Percentiles rank a stretch among this genome's conserved stretches.
These are phyloP conservation scores for Quadriops clusia DNA, from an alignment of 2,888 invertebrate species.

Conservation along the genomic window DNA sequence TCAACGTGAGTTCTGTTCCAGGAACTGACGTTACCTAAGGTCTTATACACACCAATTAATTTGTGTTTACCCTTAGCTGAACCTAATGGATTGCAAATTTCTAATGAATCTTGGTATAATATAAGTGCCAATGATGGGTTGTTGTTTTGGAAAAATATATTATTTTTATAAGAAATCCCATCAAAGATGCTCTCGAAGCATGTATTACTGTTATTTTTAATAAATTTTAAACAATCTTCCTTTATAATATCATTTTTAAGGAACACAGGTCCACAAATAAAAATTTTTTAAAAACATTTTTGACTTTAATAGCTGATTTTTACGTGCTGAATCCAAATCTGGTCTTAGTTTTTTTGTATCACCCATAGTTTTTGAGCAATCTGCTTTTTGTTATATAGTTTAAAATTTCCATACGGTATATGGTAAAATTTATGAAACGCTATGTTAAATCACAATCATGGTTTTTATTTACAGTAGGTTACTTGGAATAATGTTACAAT, in stretches of 20 bases:
- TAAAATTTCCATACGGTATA: too few relatives aligned
- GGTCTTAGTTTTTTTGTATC: too few relatives aligned
- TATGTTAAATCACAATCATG: too few relatives aligned
- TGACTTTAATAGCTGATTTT: too few relatives aligned
- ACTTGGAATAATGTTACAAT: constrained; percentile 6
- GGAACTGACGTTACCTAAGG: constrained; percentile 20
- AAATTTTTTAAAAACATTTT: too few relatives aligned
- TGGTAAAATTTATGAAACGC: background rate
- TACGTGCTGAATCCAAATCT: too few relatives aligned
- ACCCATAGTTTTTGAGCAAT: too few relatives aligned
- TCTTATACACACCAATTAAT: constrained; percentile 23
- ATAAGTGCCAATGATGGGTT: constrained; percentile 16
- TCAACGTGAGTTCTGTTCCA: constrained; percentile 18
- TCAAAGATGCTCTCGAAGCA: constrained; percentile 11
- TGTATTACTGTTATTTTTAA: background rate
- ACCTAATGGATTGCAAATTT: constrained; percentile 24
- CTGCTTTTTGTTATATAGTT: too few relatives aligned
- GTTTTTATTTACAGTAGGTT: background rate
- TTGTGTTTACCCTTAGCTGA: constrained; percentile 22
- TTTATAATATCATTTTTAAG: too few relatives aligned
- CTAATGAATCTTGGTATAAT: constrained; percentile 24
- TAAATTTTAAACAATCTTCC: constrained; percentile 1
- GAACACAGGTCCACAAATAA: too few relatives aligned
- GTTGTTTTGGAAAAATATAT: constrained; percentile 12
- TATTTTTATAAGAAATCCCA: constrained; percentile 12